Evolutionary conservation across 1,140 invertebrate genomes (phyloP), one percentile per base, ranked within the genome.

Genomic region (Drosophila lowei): DNA sequence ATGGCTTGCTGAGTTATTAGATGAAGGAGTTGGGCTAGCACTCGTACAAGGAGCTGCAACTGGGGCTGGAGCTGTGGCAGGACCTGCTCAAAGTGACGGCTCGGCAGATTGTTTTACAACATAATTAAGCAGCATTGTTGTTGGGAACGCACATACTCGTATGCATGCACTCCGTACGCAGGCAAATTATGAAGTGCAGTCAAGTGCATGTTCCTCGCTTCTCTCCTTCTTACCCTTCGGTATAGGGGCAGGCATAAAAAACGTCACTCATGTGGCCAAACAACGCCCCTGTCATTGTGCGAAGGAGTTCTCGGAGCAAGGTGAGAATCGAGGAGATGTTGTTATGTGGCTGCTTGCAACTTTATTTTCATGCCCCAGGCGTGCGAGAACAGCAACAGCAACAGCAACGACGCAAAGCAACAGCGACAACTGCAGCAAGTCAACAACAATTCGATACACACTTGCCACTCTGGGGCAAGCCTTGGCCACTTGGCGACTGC

Each of bases 391-490:
- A 63, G 30, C 63, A 18, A 18, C 38, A 63, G 25, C 44, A 74
- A 42, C 21, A 47, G 18, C 47, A n/a, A 61, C 28, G 9, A 30
- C 30, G 16, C 47, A n/a, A 18, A 13, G 59, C 52, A 57, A 62
- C 60, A 84, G 66, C 76, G 72, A 72, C 71, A 86, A 80, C 77
- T 86, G 77, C 81, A 67, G 76, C 80, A 81, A 85, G 80, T 85
- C 80, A 85, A 85, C 81, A 85, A 80, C 81, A 80, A 85, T 85
- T 86, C 81, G 77, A 81, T 67, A 80, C 77, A 86, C 78, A 72
- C 72, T 71, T 77, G 64, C 57, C 55, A 50, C 56, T 65, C 62
- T 44, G 28, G 64, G 44, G 43, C 52, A 48, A 68, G 9, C 48
- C 23, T 43, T 61, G 48, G 59, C 59, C 56, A 54, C 43, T 64